These are phyloP conservation scores for Acrobasis consociella DNA, from an alignment of 2,888 invertebrate genomes.

Conservation along the genomic window DNA sequence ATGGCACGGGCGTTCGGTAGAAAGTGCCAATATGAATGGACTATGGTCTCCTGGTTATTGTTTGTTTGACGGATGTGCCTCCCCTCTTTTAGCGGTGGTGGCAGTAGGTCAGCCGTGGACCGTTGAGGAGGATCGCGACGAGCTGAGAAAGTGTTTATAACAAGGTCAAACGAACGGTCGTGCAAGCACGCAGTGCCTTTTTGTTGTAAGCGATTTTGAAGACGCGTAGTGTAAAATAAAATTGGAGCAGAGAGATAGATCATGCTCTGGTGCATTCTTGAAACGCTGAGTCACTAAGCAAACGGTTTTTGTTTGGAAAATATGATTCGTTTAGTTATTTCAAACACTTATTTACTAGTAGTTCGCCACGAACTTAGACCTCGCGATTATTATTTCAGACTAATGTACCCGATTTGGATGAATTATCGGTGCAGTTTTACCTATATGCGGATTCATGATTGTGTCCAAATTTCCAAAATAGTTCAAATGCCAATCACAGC, in stretches of 20 bases:
- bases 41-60: conserved; percentile 26
- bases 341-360: no score
- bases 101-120: conserved; percentile 16
- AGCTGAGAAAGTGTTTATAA: conserved; percentile 14
- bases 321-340: no score
- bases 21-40: conserved; percentile 38
- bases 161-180: conserved; percentile 10
- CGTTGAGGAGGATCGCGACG: not conserved
- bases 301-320: no score
- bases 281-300: no score
- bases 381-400: no score
- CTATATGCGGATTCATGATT: no score
- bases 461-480: no score
- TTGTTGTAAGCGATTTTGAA: conserved; percentile 11
- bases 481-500: no score
- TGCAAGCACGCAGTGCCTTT: conserved; percentile 1
- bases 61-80: conserved; percentile 16
- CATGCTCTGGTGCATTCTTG: no score
- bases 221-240: not conserved
- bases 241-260: not conserved
- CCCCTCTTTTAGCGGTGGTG: conserved; percentile 5
- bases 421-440: no score
- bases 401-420: no score
- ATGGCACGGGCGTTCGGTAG: conserved; percentile 27
- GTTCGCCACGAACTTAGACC: no score